Base-by-base conservation (phyloP, 2,888 invertebrate genomes). In the Polydrusus pterygomalis region DNA sequence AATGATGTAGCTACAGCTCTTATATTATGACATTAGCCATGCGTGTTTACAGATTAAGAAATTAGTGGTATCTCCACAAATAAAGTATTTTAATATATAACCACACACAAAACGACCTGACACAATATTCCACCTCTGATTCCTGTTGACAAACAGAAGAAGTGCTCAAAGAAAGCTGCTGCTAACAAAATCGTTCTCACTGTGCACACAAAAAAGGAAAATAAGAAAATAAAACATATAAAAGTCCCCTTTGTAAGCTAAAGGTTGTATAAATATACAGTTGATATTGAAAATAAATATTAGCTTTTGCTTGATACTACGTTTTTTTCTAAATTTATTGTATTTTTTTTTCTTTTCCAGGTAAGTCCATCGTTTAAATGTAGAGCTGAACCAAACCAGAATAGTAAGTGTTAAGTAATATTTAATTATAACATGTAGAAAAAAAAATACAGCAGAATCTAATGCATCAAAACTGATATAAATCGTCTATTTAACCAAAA, bases 211-310 rank as follows among this genome's bases (percentile, higher is more conserved):
- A 38, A 60, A 34, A 60, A 15, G n/a, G 34, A 58, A 34, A 58
- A 15, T 34, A 60, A 40, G 38, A 34, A 60, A 17, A 60, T 38
- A 60, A 60, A 60, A 60, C 58, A 18, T 38, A 60, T 60, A 56
- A 56, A 56, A 56, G 15, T 6, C 34, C 58, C 38, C n/a, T 60
- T 60, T 38, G 38, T 38, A 60, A 30, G 58, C 7, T 38, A 38
- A 38, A 17, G 58, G 38, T 60, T 38, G 18, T 38, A 60, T 38
- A 60, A 60, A 60, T 60, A 60, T 38, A 38, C 38, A 15, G 58
- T 60, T 60, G 38, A 60, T 60, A 60, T 60, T 17, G 17, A 60
- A 60, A 38, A 54, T 38, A 60, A 60, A 60, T 18, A 60, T 60
- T 38, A 7, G 13, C 17, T 60, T 38, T 38, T 15, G 17, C 38